Evolutionary conservation across 2,797 vertebrate genomes (phyloP).

Genomic region (Enteromius argenteus): DNA sequence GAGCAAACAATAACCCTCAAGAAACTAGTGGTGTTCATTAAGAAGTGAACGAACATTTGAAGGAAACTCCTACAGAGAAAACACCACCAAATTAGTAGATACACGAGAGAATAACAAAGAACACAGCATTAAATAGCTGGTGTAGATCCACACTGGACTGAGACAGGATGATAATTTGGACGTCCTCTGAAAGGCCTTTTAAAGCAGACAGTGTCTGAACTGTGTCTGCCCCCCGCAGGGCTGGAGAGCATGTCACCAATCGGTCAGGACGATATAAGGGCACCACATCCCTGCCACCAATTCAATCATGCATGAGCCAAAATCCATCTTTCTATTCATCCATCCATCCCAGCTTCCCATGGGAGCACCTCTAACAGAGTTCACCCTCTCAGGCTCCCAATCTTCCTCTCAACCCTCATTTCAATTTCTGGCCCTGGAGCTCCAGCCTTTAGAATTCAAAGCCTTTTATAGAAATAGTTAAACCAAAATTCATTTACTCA

Average conservation of each 20-base stretch:
- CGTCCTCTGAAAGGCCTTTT: constrained; percentile 4
- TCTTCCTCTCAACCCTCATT: constrained; percentile 13
- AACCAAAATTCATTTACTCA: background rate
- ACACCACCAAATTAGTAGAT: background rate
- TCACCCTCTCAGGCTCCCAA: background rate
- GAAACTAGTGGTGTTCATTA: background rate
- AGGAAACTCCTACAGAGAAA: background rate
- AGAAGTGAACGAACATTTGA: background rate
- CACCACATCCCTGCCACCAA: constrained; percentile 11
- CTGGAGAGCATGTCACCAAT: constrained; percentile 1
- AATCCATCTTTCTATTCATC: constrained; percentile 32
- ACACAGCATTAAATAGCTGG: background rate
- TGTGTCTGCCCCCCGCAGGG: constrained; percentile 4
- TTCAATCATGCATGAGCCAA: constrained; percentile 37
- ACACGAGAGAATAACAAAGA: background rate
- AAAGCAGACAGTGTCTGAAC: constrained; percentile 11
- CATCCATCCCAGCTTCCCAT: constrained; percentile 21
- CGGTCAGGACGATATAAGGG: background rate
- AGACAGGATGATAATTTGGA: constrained; percentile 6
- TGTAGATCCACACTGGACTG: background rate
- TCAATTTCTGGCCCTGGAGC: constrained; percentile 12
- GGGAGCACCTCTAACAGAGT: constrained; percentile 19
- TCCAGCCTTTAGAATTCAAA: background rate
- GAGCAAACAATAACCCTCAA: background rate
- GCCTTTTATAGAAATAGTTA: background rate